A percentile compares a stretch with the other conserved stretches of the same genome.
These are phyloP conservation scores for Ambastaia sidthimunki DNA, from an alignment of 2,797 vertebrate species.

Conservation along the genomic window DNA sequence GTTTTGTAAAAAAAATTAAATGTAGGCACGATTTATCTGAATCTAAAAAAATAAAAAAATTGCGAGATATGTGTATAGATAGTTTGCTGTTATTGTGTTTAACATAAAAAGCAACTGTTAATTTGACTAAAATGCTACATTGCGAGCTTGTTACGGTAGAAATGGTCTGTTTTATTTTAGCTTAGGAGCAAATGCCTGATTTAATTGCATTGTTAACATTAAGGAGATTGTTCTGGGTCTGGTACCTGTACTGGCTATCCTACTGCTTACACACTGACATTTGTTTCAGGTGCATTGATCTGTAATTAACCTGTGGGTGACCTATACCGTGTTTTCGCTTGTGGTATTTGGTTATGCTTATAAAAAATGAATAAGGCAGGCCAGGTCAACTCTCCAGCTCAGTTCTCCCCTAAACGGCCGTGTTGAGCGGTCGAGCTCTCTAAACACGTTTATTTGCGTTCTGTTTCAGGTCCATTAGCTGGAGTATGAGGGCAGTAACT, in stretches of 20 bases:
- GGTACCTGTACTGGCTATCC: not conserved
- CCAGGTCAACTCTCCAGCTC: not conserved
- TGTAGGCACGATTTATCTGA: not conserved
- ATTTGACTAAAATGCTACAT: not conserved
- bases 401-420: not conserved
- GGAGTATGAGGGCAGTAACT: constrained; percentile 1
- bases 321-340: constrained; percentile 13
- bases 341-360: constrained; percentile 6
- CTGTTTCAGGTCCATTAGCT: constrained; percentile 22
- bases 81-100: not conserved
- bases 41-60: not conserved
- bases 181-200: not conserved
- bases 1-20: not conserved
- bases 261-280: not conserved
- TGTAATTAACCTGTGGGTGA: constrained; percentile 13
- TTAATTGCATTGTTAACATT: not conserved
- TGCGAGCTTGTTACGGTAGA: not conserved
- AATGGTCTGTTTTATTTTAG: not conserved
- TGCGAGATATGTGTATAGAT: not conserved
- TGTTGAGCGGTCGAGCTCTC: not conserved
- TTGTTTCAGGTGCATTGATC: constrained; percentile 1
- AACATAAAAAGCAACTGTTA: not conserved
- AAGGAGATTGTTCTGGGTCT: not conserved
- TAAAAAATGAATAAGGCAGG: constrained; percentile 2
- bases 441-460: constrained; percentile 13